Conservation (phyloP, 2,888 invertebrate genomes). For the Strigamia crassipes region DNA sequence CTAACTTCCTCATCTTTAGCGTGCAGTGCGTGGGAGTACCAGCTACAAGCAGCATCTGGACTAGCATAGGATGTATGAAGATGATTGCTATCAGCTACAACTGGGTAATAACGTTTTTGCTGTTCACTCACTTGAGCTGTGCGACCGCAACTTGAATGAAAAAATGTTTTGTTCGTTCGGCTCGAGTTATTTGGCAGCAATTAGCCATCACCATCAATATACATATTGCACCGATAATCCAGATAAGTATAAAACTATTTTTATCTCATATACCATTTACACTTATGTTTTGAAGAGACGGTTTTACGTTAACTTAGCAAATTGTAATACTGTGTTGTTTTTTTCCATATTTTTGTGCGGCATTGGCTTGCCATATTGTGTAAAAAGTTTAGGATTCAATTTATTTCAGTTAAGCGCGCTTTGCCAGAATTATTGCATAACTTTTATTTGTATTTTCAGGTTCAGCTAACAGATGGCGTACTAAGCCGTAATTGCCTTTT, state of each 20-base stretch:
- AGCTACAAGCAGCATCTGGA: slow-evolving; percentile 22
- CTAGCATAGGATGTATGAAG: neutral
- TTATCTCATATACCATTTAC: neutral
- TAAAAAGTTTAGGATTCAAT: neutral
- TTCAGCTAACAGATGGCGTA: neutral
- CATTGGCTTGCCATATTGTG: too few relatives aligned
- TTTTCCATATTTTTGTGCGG: too few relatives aligned
- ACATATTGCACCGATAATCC: too few relatives aligned
- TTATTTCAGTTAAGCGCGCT: neutral
- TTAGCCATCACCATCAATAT: neutral
- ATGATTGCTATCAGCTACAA: neutral
- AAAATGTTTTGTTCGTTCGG: slow-evolving; percentile 34
- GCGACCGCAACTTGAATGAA: slow-evolving; percentile 12
- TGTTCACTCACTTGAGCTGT: slow-evolving; percentile 19
- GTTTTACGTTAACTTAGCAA: too few relatives aligned
- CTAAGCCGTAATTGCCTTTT: neutral
- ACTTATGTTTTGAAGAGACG: too few relatives aligned
- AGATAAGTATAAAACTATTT: neutral
- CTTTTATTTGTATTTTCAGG: neutral
- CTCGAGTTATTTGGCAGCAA: slow-evolving; percentile 17
- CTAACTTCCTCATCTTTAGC: slow-evolving; percentile 18
- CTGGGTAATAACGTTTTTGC: neutral
- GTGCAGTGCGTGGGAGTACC: slow-evolving; percentile 24
- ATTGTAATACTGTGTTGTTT: too few relatives aligned
- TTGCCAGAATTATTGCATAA: neutral